Conservation (phyloP, 2,113 vertebrate genomes). For the Plecturocebus donacophilus region DNA sequence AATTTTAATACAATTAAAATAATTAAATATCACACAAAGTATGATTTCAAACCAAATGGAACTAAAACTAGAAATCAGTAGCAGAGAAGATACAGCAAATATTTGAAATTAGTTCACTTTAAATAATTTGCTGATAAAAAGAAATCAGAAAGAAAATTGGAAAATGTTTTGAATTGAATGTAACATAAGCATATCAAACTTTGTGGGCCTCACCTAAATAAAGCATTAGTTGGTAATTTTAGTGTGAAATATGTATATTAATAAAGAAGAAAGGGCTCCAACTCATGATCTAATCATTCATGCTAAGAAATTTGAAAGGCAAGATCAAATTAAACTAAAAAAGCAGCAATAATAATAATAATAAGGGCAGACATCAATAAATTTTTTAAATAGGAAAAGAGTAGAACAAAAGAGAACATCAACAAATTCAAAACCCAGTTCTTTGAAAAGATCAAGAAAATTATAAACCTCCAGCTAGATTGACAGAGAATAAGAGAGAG, state of each 20-base stretch:
- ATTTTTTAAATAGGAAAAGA: background rate
- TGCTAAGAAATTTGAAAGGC: background rate
- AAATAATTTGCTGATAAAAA: background rate
- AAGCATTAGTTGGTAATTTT: background rate
- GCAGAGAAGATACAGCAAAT: background rate
- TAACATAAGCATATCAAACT: background rate
- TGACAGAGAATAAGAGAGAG: background rate
- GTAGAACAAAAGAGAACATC: background rate
- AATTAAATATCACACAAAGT: background rate
- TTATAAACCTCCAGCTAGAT: background rate
- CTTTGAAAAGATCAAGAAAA: background rate
- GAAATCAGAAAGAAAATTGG: background rate
- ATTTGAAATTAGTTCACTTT: background rate
- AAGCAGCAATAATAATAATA: background rate
- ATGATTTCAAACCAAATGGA: background rate
- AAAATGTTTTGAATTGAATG: background rate
- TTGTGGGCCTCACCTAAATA: background rate
- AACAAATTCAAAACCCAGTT: background rate
- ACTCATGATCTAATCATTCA: background rate
- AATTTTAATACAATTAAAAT: slow-evolving; percentile 7
- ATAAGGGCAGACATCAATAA: background rate
- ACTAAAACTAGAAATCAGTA: background rate
- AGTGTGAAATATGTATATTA: background rate
- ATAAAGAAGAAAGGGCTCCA: background rate
- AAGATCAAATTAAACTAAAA: background rate